These are phyloP conservation scores for Drosophila busckii DNA, from an alignment of 1,140 invertebrate genomes.

Conservation along the genomic window DNA sequence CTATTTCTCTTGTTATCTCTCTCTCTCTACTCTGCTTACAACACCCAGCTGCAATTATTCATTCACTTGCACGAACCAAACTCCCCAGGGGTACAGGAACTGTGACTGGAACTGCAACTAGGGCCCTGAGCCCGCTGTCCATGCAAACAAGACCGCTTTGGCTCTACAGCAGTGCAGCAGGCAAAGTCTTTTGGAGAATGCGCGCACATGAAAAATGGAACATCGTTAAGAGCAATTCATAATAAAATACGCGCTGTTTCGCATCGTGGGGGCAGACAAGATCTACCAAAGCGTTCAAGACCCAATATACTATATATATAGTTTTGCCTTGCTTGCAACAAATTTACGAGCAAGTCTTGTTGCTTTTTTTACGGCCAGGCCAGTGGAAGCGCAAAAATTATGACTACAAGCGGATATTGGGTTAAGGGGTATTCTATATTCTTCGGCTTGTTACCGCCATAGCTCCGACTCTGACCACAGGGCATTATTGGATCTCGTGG, in stretches of 20 bases:
- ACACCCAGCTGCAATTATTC: slow-evolving; percentile 64
- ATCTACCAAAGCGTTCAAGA: slow-evolving; percentile 5
- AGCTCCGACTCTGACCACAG: slow-evolving; percentile 28
- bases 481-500: neutral
- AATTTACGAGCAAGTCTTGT: too few species aligned
- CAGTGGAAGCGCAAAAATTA: slow-evolving; percentile 60
- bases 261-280: neutral
- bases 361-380: slow-evolving; percentile 2
- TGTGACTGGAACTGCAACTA: slow-evolving; percentile 1
- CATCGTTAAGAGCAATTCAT: slow-evolving; percentile 79
- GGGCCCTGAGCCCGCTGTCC: neutral
- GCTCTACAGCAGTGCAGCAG: slow-evolving; percentile 26
- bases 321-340: slow-evolving; percentile 27
- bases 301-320: too few species aligned
- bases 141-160: slow-evolving; percentile 49
- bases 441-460: slow-evolving; percentile 38
- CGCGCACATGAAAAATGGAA: slow-evolving; percentile 77
- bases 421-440: slow-evolving; percentile 62
- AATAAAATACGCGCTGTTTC: slow-evolving; percentile 66
- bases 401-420: slow-evolving; percentile 75
- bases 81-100: neutral
- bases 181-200: slow-evolving; percentile 75
- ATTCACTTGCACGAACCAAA: slow-evolving; percentile 43
- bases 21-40: slow-evolving; percentile 45
- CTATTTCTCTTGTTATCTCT: slow-evolving; percentile 20